Evolutionary conservation across 2,888 invertebrate genomes (phyloP), one percentile per base, ranked within the genome.

Genomic region (Pilophorus perplexus): DNA sequence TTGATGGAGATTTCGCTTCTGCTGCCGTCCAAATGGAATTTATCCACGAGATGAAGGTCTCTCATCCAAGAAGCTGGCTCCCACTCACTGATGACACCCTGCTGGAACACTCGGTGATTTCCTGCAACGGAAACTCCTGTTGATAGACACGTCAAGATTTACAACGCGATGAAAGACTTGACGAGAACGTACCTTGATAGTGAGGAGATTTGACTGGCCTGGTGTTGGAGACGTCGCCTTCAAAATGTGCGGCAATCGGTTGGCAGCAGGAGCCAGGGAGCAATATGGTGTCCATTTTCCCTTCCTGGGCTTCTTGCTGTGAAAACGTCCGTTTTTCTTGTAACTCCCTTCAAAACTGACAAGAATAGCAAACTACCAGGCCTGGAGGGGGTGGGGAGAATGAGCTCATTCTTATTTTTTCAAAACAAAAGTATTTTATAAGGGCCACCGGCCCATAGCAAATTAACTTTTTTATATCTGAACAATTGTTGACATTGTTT

Each of bases 41-140:
- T 50, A 5, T 55, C 82, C 60, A 83, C 81, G 80, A 84, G 83
- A 0, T 82, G 83, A 1, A 84, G 78, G 64, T 81, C 79, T 33
- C 78, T 73, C 38, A 86, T 84, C 87, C 85, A 88, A 16, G 80
- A 76, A 6, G 83, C 79, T 0, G 84, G 79, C 73, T 81, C 81
- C 88, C 88, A 88, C 73, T 85, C 84, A 70, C 84, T 82, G 75
- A 85, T 87, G 6, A 82, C 77, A 12, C 82, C 83, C 70, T 84
- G 82, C 73, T 88, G 86, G 20, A 83, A 81, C 12, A 86, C 80
- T 69, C 85, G 79, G 0, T 87, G 87, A 74, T 88, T 87, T 54
- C 85, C 87, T 80, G 76, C n/a, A n/a, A n/a, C n/a, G n/a, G n/a
- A n/a, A n/a, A n/a, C n/a, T n/a, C n/a, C n/a, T n/a, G n/a, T 60